Evolutionary conservation across 2,797 vertebrate genomes (phyloP).

Genomic region (Gambelia wislizenii): DNA sequence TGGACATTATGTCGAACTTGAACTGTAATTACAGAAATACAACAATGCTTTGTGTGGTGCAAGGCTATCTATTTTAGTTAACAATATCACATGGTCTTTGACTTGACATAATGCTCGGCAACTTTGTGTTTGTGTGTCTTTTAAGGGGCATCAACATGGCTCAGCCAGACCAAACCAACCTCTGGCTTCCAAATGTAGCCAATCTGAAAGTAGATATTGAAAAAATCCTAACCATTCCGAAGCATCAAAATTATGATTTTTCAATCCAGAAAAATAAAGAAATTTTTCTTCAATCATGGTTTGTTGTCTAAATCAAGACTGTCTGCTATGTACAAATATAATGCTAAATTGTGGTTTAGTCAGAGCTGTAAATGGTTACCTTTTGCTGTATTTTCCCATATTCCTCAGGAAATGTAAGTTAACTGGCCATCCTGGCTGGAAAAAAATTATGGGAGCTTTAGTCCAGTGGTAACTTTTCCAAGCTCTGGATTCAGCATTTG

Average conservation of each 20-base stretch:
- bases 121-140: neutral
- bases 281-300: neutral
- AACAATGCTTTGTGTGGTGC: conserved; percentile 68
- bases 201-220: neutral
- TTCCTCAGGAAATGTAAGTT: too few species aligned
- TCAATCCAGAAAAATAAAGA: neutral
- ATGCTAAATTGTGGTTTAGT: neutral
- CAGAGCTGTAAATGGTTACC: too few species aligned
- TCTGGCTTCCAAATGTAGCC: neutral
- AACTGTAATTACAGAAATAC: conserved; percentile 71
- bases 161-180: neutral
- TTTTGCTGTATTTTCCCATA: too few species aligned
- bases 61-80: conserved; percentile 64
- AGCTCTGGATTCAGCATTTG: too few species aligned
- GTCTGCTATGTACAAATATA: neutral
- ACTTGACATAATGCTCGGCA: conserved; percentile 44
- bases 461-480: too few species aligned
- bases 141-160: neutral
- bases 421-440: too few species aligned
- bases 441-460: too few species aligned
- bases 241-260: neutral
- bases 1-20: conserved; percentile 71
- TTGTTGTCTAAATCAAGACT: neutral
- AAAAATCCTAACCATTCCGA: neutral
- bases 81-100: conserved; percentile 60